Base-by-base conservation (phyloP, 2,797 vertebrate genomes). In the Eulemur rubriventer region DNA sequence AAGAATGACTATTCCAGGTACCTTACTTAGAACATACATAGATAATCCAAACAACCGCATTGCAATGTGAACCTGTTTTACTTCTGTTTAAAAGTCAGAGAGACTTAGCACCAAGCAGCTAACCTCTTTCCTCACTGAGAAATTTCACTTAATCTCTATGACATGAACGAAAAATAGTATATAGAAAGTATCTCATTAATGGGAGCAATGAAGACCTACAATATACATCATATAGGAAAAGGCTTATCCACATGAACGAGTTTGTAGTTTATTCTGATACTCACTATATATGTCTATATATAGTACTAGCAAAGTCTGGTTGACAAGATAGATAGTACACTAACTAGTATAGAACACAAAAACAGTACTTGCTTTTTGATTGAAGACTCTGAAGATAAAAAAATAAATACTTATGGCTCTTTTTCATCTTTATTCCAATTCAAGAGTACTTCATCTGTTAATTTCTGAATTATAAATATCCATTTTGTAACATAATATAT, bases 101-200 rank as follows among this genome's bases (percentile, higher is more conserved):
- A 86, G 46, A 82, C 11, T 84, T 41, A 78, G 13, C 55, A 93
- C 22, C 50, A 81, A 89, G 38, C 72, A 94, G 24, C 28, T 43
- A 91, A 84, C 30, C 61, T 95, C 33, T 89, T 97, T 96, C 43
- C 7, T 95, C 69, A 59, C 33, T 84, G 59, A 43, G 50, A 94
- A 93, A 94, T 84, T 93, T 96, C 75, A 89, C 69, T 73, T 96
- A 78, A 65, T 76, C 75, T 96, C 91, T 78, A 26, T 92, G 35
- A 87, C 65, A 81, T 46, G 4, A 73, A 93, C 89, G 57, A 67
- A 67, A 76, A 52, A 48, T 16, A 52, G 33, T 84, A 57, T 80
- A 73, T 91, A 69, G 26, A 87, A 89, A 84, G 13, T 35, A 80
- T 57, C 35, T 96, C 43, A 69, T 75, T 80, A 89, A 63, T 76